Evolutionary conservation across 2,113 vertebrate genomes (phyloP), one percentile per base, ranked within the genome.

Genomic region (Lampris megalopsis): DNA sequence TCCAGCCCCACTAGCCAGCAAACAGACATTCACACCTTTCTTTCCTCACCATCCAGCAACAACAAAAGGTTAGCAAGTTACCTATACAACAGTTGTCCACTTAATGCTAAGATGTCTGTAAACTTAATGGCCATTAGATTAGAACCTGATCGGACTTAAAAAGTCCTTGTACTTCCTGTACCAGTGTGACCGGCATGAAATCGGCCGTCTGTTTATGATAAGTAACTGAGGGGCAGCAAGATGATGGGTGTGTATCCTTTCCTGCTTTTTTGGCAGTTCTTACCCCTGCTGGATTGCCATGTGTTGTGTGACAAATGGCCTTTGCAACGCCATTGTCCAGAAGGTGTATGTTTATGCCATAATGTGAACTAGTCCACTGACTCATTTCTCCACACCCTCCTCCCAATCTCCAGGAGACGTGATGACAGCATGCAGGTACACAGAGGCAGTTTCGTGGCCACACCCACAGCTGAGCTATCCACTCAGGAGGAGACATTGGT

Each of bases 391-490:
- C 68, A 66, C 24, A 75, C 75, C 60, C 48, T 40, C 73, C 59
- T 35, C 63, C 48, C 78, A 9, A 69, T 69, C 38, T 57, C 74
- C 74, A 98, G 97, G 93, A 96, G 97, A 73, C 90, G 95, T 1
- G 96, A 98, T 81, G 97, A 96, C 45, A 89, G 88, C 86, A 87
- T 96, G 75, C 95, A 96, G 83, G 91, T 93, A 3, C 93, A 96
- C 90, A 88, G 98, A 70, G 95, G 95, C 72, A 95, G 96, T 85
- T 96, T 98, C 35, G 94, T 97, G 66, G 96, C 97, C 80, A 99
- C 98, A 0, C 98, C 98, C 52, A 99, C 96, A 0, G 96, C 96
- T 0, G 98, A 99, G 84, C 93, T 99, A 35, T 99, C 97, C 80
- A 97, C 92, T 85, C 97, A 96, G 84, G 98, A 98, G 77, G 97